Conservation (phyloP, 1,140 invertebrate species). For the Cydia pomonella region DNA sequence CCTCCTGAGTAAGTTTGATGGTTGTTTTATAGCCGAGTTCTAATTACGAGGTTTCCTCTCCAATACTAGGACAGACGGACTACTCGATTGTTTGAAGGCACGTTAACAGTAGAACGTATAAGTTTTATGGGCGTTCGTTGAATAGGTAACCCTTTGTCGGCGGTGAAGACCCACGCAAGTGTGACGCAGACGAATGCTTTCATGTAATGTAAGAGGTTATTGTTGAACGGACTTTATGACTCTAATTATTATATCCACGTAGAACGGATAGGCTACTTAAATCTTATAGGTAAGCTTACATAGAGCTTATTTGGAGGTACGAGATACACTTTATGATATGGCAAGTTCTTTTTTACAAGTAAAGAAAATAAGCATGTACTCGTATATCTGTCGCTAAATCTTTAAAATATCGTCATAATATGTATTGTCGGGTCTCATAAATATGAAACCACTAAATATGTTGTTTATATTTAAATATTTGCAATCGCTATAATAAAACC, state of each 20-base stretch:
- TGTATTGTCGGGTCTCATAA: no score
- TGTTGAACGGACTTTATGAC: not conserved
- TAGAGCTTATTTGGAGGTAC: not conserved
- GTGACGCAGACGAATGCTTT: constrained; percentile 23
- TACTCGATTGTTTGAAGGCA: constrained; percentile 59
- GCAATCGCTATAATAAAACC: not conserved
- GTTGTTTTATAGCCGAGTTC: constrained; percentile 72
- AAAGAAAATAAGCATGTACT: no score
- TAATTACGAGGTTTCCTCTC: constrained; percentile 72
- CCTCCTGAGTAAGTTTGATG: constrained; percentile 70
- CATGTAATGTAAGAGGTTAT: not conserved
- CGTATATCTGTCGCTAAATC: no score
- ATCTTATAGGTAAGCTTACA: not conserved
- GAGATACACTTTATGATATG: no score
- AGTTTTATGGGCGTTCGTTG: constrained; percentile 64
- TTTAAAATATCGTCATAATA: no score
- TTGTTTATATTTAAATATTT: not conserved
- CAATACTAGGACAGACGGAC: constrained; percentile 59
- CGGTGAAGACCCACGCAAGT: constrained; percentile 54
- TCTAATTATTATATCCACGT: constrained; percentile 1
- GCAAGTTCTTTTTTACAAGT: no score
- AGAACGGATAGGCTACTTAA: not conserved
- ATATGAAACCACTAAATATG: no score
- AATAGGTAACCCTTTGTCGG: constrained; percentile 68
- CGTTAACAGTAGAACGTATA: constrained; percentile 72